Evolutionary conservation across 2,888 invertebrate species (phyloP), one percentile per base, ranked within the genome.

Genomic region (Caradrina clavipalpis): DNA sequence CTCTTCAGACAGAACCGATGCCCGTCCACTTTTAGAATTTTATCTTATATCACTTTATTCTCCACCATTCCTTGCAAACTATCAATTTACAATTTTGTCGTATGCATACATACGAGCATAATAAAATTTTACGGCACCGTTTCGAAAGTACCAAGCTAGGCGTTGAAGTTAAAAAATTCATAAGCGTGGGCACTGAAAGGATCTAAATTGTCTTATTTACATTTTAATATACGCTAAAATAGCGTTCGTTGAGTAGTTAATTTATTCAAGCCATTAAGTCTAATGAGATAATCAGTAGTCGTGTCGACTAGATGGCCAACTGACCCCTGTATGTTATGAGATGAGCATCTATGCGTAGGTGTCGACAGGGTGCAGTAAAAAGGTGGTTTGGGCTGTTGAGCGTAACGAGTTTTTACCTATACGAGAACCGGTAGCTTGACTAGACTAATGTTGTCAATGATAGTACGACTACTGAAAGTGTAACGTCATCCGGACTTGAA

Each of bases 201-300:
- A 80, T 78, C 74, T 70, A 81, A 81, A 78, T 80, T 66, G 69
- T 70, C 81, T 70, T 65, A 86, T 86, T 86, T 76, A 69, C 85
- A 86, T 85, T 80, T 84, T 82, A 84, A 86, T 86, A 76, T 63
- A 60, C 55, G 76, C 73, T 76, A 75, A 80, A 81, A 77, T 80
- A 78, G 67, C 66, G 57, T 74, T 61, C 58, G 69, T 73, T 65
- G 64, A 71, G 65, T 49, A 68, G 69, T 74, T 78, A 83, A 85
- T 86, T 78, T 82, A 86, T 82, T 80, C 80, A 67, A 64, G 67
- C 71, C 76, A 80, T 82, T 85, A 78, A 82, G 84, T 78, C 69
- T 80, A 86, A 84, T 83, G 68, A 81, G 80, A 78, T 76, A 77
- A 82, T 82, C 78, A 82, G 77, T 76, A 84, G 79, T 82, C 83